phyloP scores from a whole-genome alignment of 1,140 invertebrate species.

The Mercenaria mercenaria region DNA sequence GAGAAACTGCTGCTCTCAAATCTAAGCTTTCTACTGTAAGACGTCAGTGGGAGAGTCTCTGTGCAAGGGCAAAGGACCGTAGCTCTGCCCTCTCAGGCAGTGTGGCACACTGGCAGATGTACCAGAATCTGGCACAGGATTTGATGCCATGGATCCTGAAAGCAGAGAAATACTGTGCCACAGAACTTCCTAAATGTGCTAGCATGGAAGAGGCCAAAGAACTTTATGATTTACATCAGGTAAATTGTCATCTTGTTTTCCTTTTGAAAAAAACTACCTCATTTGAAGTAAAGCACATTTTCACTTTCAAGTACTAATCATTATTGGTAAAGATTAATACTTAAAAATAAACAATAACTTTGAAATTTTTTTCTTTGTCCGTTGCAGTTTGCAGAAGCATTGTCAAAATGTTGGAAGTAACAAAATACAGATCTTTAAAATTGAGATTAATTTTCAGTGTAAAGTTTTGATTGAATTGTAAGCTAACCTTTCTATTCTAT shows the following conservation, averaged over 20 bases:
- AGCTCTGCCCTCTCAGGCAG: conserved; percentile 91
- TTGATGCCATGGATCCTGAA: conserved; percentile 96
- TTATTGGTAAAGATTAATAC: too few relatives aligned
- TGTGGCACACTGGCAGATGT: conserved; percentile 93
- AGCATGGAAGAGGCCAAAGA: conserved; percentile 92
- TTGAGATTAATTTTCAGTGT: too few relatives aligned
- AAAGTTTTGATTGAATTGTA: too few relatives aligned
- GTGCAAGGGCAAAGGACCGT: conserved; percentile 88
- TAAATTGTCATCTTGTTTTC: conserved; percentile 66
- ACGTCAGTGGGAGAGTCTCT: conserved; percentile 84
- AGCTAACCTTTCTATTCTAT: too few relatives aligned
- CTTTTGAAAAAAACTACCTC: too few relatives aligned
- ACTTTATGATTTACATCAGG: conserved; percentile 88
- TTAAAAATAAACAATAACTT: too few relatives aligned
- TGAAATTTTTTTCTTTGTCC: too few relatives aligned
- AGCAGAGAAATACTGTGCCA: conserved; percentile 92
- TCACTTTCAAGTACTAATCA: too few relatives aligned
- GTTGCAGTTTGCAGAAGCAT: too few relatives aligned
- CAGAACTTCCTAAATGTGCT: conserved; percentile 88
- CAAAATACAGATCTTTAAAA: too few relatives aligned
- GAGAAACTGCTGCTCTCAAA: conserved; percentile 83
- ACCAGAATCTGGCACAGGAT: conserved; percentile 92
- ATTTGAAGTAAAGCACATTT: too few relatives aligned
- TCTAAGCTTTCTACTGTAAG: conserved; percentile 81
- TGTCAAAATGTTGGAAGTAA: too few relatives aligned